Conservation (phyloP, 2,113 vertebrate genomes). For the Perca flavescens region DNA sequence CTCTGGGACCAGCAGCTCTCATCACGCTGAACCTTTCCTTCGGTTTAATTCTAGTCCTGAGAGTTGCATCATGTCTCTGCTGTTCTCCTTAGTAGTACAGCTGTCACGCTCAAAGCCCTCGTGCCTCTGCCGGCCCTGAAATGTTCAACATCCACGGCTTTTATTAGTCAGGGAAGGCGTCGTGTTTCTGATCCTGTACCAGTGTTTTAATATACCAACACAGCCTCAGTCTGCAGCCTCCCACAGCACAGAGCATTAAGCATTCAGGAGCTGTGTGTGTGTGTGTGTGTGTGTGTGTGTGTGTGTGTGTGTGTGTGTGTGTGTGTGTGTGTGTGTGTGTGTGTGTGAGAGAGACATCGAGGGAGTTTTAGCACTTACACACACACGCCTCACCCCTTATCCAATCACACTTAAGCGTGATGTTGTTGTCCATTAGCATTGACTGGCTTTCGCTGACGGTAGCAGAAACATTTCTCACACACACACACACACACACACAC, state of each 20-base stretch:
- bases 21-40: not conserved
- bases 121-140: slow-evolving; percentile 3
- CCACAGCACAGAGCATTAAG: slow-evolving; percentile 38
- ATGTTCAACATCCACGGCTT: slow-evolving; percentile 1
- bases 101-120: not conserved
- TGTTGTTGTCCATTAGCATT: slow-evolving; percentile 71
- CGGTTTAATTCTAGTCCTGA: not conserved
- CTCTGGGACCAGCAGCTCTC: not conserved
- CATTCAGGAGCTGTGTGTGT: slow-evolving; percentile 12
- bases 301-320: not conserved
- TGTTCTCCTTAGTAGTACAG: slow-evolving; percentile 15
- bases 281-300: not conserved
- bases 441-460: slow-evolving; percentile 65
- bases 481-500: slow-evolving; percentile 29
- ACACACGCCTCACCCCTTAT: slow-evolving; percentile 42
- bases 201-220: slow-evolving; percentile 41
- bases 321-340: slow-evolving; percentile 28
- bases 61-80: not conserved
- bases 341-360: not conserved
- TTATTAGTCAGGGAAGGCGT: not conserved
- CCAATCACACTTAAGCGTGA: slow-evolving; percentile 73
- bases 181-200: slow-evolving; percentile 11
- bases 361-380: not conserved
- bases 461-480: slow-evolving; percentile 52
- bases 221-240: slow-evolving; percentile 39